phyloP scores from a whole-genome alignment of 2,888 invertebrate species.

The Pherbina coryleti region DNA sequence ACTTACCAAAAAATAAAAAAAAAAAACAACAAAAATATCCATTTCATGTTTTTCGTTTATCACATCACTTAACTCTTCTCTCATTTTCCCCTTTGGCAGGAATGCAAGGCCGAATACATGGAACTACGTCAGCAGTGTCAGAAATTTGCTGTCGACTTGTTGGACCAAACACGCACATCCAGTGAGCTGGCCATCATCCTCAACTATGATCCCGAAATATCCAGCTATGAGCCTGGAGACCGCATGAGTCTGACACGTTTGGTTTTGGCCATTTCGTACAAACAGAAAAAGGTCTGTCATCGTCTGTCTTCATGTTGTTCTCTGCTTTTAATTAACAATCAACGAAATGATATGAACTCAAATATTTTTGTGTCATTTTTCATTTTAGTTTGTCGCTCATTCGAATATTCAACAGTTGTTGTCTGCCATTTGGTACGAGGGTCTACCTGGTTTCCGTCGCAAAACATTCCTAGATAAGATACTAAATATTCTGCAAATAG shows the following conservation, averaged over 20 bases:
- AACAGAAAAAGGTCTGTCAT: constrained; percentile 90
- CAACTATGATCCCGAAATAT: constrained; percentile 87
- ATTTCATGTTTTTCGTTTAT: background rate
- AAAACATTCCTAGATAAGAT: constrained; percentile 81
- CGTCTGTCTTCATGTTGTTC: background rate
- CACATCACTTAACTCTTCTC: background rate
- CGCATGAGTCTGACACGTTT: constrained; percentile 88
- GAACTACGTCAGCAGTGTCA: constrained; percentile 88
- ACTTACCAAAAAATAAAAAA: background rate
- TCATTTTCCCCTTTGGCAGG: constrained; percentile 69
- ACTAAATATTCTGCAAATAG: constrained; percentile 81
- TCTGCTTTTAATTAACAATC: background rate
- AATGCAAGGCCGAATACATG: constrained; percentile 91
- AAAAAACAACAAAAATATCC: background rate
- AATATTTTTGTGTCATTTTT: background rate
- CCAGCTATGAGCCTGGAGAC: constrained; percentile 82
- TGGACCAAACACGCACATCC: constrained; percentile 92
- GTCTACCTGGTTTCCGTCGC: constrained; percentile 91
- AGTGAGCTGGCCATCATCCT: constrained; percentile 93
- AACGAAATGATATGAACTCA: no score
- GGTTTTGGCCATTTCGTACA: constrained; percentile 91
- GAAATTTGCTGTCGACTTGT: constrained; percentile 89
- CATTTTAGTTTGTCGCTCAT: constrained; percentile 91
- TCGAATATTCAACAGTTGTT: constrained; percentile 94
- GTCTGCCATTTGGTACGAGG: constrained; percentile 95